A percentile compares a stretch with the other conserved stretches of the same genome.
phyloP scores from a whole-genome alignment of 2,113 vertebrate genomes.

The Gobiocypris rarus region DNA sequence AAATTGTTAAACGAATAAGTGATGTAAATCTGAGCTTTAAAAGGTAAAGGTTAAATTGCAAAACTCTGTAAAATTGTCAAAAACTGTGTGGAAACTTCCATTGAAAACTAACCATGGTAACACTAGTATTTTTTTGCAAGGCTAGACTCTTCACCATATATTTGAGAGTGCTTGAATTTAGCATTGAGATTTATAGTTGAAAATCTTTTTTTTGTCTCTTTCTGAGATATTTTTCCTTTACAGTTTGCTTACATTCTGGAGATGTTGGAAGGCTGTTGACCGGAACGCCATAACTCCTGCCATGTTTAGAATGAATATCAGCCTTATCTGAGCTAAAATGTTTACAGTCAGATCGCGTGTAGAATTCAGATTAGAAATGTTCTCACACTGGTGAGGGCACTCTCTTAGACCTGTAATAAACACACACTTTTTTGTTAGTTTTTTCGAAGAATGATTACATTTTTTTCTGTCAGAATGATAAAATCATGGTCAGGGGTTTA shows the following conservation, averaged over 20 bases:
- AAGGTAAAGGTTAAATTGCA: neutral
- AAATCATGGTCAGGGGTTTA: neutral
- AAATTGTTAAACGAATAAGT: too few relatives aligned
- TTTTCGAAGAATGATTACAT: neutral
- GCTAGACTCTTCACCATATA: neutral
- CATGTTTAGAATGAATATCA: neutral
- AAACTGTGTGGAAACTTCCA: neutral
- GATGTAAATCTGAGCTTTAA: too few relatives aligned
- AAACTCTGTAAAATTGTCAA: too few relatives aligned
- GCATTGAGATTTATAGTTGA: neutral
- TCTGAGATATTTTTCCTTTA: neutral
- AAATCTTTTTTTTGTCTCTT: neutral
- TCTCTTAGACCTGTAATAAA: neutral
- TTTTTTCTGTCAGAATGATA: neutral
- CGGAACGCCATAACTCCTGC: neutral
- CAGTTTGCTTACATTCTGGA: slow-evolving; percentile 17
- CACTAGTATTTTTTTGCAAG: neutral
- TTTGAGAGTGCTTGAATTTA: neutral
- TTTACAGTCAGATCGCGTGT: slow-evolving; percentile 3
- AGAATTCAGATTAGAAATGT: neutral
- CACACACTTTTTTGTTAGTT: neutral
- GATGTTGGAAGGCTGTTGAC: slow-evolving; percentile 15
- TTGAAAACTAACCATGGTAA: neutral
- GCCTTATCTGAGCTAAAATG: slow-evolving; percentile 8
- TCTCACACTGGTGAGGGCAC: neutral